Evolutionary conservation across 2,888 invertebrate species (phyloP), one percentile per base, ranked within the genome.

Genomic region (Rambutsinella grinnellia): DNA sequence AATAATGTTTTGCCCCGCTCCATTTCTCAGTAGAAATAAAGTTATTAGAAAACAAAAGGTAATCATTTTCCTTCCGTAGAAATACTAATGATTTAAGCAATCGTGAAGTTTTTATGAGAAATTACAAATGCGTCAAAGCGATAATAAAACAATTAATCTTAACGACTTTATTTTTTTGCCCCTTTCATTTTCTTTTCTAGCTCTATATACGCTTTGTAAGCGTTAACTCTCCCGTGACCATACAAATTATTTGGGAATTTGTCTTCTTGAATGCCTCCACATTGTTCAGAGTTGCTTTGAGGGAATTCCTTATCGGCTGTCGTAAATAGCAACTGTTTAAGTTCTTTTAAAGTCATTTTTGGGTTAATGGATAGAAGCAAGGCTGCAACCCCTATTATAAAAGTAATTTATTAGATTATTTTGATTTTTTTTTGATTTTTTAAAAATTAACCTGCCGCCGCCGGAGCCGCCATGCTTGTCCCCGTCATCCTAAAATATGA

Each of bases 401-500:
- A n/a, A n/a, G n/a, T n/a, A n/a, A n/a, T n/a, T n/a, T n/a, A n/a
- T n/a, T n/a, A n/a, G n/a, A n/a, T n/a, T n/a, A n/a, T n/a, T n/a
- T n/a, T n/a, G n/a, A 49, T n/a, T 5, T n/a, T 49, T n/a, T n/a
- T n/a, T n/a, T n/a, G n/a, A 17, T 49, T 49, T 49, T 8, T 49
- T 8, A 5, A 21, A 54, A 54, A 54, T 54, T n/a, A n/a, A 49
- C 75, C 75, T 3, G 75, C 62, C 0, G 36, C 57, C 6, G 47
- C 23, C 2, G 75, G 75, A 3, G 27, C 13, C 3, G 79, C 76
- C 75, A 79, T 76, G 3, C 60, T 60, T 0, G 79, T 79, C 21
- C 79, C 79, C 5, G 36, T 23, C 17, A 65, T 27, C 17, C 60
- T 54, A 1, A 46, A 57, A 21, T 71, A 71, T 23, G 58, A 28